Percentiles rank a stretch among this genome's conserved stretches.
Evolutionary conservation across 1,140 invertebrate genomes (phyloP).

Genomic region (Camponotus pennsylvanicus): DNA sequence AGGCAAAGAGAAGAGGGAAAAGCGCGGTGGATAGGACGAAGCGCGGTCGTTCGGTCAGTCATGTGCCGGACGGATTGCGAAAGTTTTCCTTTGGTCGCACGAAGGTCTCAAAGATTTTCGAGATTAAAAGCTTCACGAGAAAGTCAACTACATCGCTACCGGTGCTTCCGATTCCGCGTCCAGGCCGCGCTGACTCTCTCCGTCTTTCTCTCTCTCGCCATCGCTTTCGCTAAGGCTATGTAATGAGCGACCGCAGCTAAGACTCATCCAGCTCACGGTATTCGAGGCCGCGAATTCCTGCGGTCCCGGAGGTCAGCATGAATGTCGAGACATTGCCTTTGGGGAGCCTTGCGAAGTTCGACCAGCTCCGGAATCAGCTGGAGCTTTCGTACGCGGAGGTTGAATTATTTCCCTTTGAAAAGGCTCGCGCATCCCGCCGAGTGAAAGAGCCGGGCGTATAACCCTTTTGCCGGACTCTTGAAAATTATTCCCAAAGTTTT

Average conservation of each 20-base stretch:
- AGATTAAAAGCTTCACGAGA: constrained; percentile 74
- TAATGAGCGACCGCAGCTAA: constrained; percentile 73
- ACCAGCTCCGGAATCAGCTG: constrained; percentile 31
- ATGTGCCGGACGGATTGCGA: constrained; percentile 31
- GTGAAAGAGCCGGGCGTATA: constrained; percentile 19
- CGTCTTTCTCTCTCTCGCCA: constrained; percentile 12
- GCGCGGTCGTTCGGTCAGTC: constrained; percentile 39
- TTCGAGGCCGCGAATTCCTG: constrained; percentile 69
- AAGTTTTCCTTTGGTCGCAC: constrained; percentile 71
- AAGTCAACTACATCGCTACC: constrained; percentile 33
- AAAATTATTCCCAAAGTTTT: constrained; percentile 65
- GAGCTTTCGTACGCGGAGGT: constrained; percentile 62
- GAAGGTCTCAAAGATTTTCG: constrained; percentile 71
- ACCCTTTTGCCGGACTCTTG: constrained; percentile 25
- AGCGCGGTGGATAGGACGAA: not conserved
- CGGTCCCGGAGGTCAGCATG: constrained; percentile 53
- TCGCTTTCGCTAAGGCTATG: constrained; percentile 61
- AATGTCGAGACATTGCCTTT: constrained; percentile 74
- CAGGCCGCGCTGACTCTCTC: not conserved
- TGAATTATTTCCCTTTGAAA: constrained; percentile 72
- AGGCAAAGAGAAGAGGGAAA: constrained; percentile 54
- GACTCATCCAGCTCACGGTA: constrained; percentile 68
- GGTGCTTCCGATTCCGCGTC: constrained; percentile 22
- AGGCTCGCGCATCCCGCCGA: constrained; percentile 17
- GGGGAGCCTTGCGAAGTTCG: constrained; percentile 63